Percentiles rank a stretch among this genome's conserved stretches.
Evolutionary conservation across 1,140 invertebrate species (phyloP).

Genomic region (Eubasilissa regina): DNA sequence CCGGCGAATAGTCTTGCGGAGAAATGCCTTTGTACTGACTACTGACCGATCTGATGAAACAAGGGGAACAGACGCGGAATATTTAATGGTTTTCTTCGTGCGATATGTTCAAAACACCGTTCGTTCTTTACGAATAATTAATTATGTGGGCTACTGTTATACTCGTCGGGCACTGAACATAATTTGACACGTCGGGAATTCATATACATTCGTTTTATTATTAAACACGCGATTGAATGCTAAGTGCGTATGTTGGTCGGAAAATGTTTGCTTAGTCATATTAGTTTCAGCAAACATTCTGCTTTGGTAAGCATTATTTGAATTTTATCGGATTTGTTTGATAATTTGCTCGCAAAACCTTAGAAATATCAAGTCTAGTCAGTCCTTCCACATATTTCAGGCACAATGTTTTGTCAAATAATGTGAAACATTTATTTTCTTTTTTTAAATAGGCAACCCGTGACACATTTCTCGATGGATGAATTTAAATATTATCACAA

Average conservation of each 20-base stretch:
- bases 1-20: constrained; percentile 6
- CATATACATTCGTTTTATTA: background rate
- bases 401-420: too few relatives aligned
- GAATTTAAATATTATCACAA: too few relatives aligned
- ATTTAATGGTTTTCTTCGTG: constrained; percentile 18
- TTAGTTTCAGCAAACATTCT: background rate
- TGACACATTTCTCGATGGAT: background rate
- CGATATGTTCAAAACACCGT: constrained; percentile 23
- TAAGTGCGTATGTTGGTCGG: background rate
- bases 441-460: too few relatives aligned
- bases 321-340: background rate
- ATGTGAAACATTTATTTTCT: too few relatives aligned
- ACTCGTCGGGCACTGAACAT: constrained; percentile 3
- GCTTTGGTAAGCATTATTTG: background rate
- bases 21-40: constrained; percentile 40
- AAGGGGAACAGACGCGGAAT: constrained; percentile 18
- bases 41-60: constrained; percentile 35
- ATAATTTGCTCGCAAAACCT: background rate
- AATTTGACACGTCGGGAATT: constrained; percentile 26
- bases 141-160: constrained; percentile 43
- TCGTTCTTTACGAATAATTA: constrained; percentile 44
- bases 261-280: background rate
- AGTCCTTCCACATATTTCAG: too few relatives aligned
- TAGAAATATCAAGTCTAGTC: background rate
- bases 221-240: constrained; percentile 7